Evolutionary conservation across 2,888 invertebrate species (phyloP).

Genomic region (Lepeophtheirus nordmannii): DNA sequence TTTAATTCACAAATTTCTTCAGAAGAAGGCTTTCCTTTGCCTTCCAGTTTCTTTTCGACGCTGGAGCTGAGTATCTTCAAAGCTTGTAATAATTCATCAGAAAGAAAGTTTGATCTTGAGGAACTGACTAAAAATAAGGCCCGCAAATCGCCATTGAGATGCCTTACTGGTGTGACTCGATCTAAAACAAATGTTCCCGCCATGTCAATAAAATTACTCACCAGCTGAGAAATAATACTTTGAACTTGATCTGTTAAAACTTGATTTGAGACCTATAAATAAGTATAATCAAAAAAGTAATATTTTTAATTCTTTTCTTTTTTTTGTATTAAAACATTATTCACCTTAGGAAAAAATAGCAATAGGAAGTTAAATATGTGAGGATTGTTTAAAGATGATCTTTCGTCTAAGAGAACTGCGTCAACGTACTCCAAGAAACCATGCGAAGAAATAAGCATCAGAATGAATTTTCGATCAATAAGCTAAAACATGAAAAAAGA

Average conservation of each 20-base stretch:
- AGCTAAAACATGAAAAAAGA: constrained; percentile 39
- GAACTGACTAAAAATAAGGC: constrained; percentile 41
- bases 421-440: constrained; percentile 78
- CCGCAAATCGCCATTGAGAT: constrained; percentile 43
- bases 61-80: constrained; percentile 9
- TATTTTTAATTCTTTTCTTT: neutral
- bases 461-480: constrained; percentile 61
- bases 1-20: neutral
- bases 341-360: constrained; percentile 73
- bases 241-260: constrained; percentile 46
- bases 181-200: constrained; percentile 39
- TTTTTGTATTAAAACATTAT: neutral
- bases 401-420: constrained; percentile 70
- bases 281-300: constrained; percentile 15
- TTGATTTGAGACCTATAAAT: constrained; percentile 43
- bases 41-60: neutral
- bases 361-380: constrained; percentile 72
- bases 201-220: constrained; percentile 44
- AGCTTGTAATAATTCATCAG: neutral
- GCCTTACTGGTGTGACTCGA: constrained; percentile 37
- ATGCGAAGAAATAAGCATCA: constrained; percentile 61
- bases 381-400: constrained; percentile 64
- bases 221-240: constrained; percentile 45
- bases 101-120: constrained; percentile 5
- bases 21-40: neutral